phyloP scores from a whole-genome alignment of 2,113 vertebrate species.

The Cavia aperea region DNA sequence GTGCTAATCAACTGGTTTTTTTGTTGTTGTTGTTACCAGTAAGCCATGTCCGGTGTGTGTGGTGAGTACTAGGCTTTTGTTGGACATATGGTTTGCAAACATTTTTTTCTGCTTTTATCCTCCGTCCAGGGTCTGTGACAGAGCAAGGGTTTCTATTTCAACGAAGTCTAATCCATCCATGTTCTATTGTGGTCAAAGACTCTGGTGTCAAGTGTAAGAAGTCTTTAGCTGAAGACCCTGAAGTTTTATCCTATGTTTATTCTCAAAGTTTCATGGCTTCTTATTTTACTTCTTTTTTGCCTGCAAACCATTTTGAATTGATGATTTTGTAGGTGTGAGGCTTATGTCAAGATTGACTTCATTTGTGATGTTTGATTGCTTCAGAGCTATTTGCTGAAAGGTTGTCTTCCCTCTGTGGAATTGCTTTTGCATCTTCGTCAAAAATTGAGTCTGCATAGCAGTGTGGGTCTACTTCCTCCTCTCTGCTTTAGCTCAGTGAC shows the following conservation, averaged over 20 bases:
- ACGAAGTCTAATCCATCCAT: background rate
- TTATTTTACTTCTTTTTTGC: background rate
- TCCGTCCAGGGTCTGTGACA: background rate
- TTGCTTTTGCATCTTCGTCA: background rate
- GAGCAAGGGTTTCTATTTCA: background rate
- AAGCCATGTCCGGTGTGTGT: background rate
- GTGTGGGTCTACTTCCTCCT: background rate
- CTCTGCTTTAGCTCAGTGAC: background rate
- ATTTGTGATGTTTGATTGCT: background rate
- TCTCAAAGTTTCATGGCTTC: background rate
- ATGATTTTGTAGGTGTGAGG: background rate
- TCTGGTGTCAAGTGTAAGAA: background rate
- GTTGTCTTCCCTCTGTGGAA: background rate
- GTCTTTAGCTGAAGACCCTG: background rate
- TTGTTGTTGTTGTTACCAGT: background rate
- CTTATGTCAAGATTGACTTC: background rate
- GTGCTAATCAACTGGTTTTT: background rate
- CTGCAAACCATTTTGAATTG: background rate
- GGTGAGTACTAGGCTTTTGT: background rate
- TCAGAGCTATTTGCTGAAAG: background rate
- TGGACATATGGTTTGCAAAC: background rate
- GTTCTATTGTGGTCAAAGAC: background rate
- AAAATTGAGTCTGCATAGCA: background rate
- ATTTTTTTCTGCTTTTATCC: background rate
- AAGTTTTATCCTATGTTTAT: background rate